Conservation (phyloP, 2,113 vertebrate genomes). For the Sitta europaea region DNA sequence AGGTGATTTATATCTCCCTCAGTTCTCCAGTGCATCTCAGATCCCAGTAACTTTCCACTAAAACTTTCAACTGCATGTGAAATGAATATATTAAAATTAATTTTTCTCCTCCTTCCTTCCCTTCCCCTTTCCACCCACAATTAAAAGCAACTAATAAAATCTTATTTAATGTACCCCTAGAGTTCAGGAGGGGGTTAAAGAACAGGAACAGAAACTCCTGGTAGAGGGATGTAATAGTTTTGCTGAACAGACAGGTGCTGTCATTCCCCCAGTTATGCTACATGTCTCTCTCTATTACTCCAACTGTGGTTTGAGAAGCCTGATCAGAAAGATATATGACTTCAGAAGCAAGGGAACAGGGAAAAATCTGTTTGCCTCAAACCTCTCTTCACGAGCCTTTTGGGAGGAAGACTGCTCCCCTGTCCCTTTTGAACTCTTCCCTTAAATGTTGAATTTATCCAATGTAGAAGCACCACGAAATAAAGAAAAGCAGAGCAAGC, state of each 20-base stretch:
- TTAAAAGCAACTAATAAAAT: background rate
- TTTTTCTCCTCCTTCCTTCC: background rate
- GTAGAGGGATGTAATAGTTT: background rate
- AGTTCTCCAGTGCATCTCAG: background rate
- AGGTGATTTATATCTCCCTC: background rate
- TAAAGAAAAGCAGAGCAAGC: background rate
- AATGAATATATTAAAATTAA: background rate
- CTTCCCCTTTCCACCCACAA: background rate
- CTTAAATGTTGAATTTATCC: background rate
- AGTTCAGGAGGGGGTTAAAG: background rate
- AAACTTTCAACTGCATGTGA: background rate
- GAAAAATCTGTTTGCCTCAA: background rate
- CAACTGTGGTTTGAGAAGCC: background rate
- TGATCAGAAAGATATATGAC: background rate
- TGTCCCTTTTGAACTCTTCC: background rate
- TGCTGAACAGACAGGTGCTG: background rate
- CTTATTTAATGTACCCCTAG: background rate
- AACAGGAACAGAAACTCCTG: background rate
- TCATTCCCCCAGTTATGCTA: background rate
- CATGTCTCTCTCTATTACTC: background rate
- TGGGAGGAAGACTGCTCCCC: background rate
- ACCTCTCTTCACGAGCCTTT: background rate
- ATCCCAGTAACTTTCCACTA: background rate
- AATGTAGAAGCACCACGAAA: background rate
- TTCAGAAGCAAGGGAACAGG: background rate